These are phyloP conservation scores for Pycnonotus jocosus DNA, from an alignment of 2,113 vertebrate species.

Conservation along the genomic window DNA sequence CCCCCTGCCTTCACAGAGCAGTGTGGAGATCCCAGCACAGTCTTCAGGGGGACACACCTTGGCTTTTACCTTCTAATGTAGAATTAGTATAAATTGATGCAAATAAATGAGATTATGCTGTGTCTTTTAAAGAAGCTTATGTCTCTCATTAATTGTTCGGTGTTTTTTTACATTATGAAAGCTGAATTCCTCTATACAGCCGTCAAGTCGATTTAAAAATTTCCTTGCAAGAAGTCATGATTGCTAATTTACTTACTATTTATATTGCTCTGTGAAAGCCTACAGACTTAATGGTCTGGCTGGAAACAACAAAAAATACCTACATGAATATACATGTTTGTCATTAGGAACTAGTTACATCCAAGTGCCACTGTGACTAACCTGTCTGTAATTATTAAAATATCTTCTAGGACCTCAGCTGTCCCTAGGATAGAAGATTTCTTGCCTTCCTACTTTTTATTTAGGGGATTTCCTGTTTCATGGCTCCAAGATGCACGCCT, in stretches of 20 bases:
- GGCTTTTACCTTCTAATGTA: background rate
- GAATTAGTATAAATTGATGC: background rate
- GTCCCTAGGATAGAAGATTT: background rate
- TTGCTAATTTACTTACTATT: background rate
- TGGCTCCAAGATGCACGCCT: background rate
- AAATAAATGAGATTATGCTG: background rate
- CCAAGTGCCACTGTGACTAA: background rate
- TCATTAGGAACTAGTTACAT: background rate
- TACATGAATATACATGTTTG: background rate
- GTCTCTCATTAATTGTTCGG: background rate
- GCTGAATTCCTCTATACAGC: background rate
- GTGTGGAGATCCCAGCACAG: background rate
- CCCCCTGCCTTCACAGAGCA: background rate
- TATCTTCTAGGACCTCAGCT: background rate
- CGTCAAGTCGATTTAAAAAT: background rate
- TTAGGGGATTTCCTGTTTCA: background rate
- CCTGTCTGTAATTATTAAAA: background rate
- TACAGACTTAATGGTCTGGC: background rate
- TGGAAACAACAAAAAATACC: background rate
- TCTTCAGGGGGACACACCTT: background rate
- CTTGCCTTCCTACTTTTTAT: background rate
- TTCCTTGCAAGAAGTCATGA: background rate
- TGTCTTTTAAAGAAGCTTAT: background rate
- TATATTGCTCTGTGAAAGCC: background rate
- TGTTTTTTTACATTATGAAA: background rate